Evolutionary conservation across 2,797 vertebrate species (phyloP), one percentile per base, ranked within the genome.

Genomic region (Psittacula derbiana): DNA sequence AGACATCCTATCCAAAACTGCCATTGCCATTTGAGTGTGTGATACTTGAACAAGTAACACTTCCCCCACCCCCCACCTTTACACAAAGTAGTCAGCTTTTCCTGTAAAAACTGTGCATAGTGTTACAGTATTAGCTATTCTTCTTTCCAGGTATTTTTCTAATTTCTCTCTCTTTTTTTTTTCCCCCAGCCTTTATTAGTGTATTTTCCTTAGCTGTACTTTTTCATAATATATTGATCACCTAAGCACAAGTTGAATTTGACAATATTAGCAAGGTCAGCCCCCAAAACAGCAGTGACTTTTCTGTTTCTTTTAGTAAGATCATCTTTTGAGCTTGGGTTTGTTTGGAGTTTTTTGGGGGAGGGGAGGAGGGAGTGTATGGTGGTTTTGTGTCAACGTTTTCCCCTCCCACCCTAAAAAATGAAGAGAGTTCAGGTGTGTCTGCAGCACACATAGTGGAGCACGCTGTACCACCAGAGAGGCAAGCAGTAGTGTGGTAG

Each of bases 401-500:
- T 61, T 11, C 12, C 12, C 19, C 23, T 15, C 3, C 2, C 12
- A 7, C 12, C 15, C 4, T 1, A 3, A 20, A 31, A 62, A 67
- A 11, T 31, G 3, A 55, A 12, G 19, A 38, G 20, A 16, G 7
- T 31, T 31, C 65, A 80, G 14, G 20, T 66, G 27, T 27, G 24
- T 13, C 12, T 78, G 18, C 33, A 43, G 5, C 16, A 30, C 25
- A 47, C 6, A 7, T 0, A 64, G 31, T 2, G 11, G 36, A 76
- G 31, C 43, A 44, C 2, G 19, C 55, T 75, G n/a, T 75, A 43
- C 12, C 70, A 2, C 24, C 46, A 0, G 0, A 58, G 40, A 50
- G 16, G 50, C n/a, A 66, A 65, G 43, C 0, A 0, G 17, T 64
- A 70, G 19, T 2, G 3, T 30, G 28, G 57, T 38, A 86, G 49